Evolutionary conservation across 2,888 invertebrate genomes (phyloP).

Genomic region (Heliconius erato): DNA sequence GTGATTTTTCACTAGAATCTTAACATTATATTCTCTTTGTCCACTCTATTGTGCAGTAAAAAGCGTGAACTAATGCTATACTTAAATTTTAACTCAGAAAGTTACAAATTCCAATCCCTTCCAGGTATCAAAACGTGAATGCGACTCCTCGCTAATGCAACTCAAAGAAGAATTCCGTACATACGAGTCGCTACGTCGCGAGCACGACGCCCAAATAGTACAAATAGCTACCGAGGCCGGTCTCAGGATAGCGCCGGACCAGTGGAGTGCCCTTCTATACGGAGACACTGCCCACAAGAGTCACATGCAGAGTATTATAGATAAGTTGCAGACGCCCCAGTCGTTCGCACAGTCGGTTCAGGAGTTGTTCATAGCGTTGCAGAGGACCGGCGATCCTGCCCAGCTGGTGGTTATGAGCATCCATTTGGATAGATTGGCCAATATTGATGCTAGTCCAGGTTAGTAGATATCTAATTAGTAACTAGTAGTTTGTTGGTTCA

Average conservation of each 20-base stretch:
- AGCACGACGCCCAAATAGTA: slow-evolving; percentile 99
- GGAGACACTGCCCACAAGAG: slow-evolving; percentile 98
- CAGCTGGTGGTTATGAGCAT: slow-evolving; percentile 90
- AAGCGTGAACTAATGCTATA: too few relatives aligned
- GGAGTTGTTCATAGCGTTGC: slow-evolving; percentile 95
- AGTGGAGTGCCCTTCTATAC: slow-evolving; percentile 98
- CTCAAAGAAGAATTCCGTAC: slow-evolving; percentile 98
- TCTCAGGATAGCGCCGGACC: slow-evolving; percentile 98
- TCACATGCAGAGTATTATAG: slow-evolving; percentile 96
- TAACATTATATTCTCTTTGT: too few relatives aligned
- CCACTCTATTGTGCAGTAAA: too few relatives aligned
- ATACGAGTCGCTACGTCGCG: slow-evolving; percentile 96
- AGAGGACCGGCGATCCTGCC: slow-evolving; percentile 93
- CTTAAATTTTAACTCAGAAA: background rate
- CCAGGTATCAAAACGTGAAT: slow-evolving; percentile 97
- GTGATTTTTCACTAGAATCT: too few relatives aligned
- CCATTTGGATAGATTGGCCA: slow-evolving; percentile 93
- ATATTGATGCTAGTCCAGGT: slow-evolving; percentile 94
- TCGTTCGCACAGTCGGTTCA: slow-evolving; percentile 96
- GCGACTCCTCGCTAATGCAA: slow-evolving; percentile 99
- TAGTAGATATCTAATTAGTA: slow-evolving; percentile 49
- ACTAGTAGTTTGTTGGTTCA: too few relatives aligned
- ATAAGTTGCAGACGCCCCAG: slow-evolving; percentile 96
- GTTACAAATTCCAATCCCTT: background rate
- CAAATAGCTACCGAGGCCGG: slow-evolving; percentile 99